These are phyloP conservation scores for Leptinotarsa tumamoca DNA, from an alignment of 2,888 invertebrate species.

Conservation along the genomic window DNA sequence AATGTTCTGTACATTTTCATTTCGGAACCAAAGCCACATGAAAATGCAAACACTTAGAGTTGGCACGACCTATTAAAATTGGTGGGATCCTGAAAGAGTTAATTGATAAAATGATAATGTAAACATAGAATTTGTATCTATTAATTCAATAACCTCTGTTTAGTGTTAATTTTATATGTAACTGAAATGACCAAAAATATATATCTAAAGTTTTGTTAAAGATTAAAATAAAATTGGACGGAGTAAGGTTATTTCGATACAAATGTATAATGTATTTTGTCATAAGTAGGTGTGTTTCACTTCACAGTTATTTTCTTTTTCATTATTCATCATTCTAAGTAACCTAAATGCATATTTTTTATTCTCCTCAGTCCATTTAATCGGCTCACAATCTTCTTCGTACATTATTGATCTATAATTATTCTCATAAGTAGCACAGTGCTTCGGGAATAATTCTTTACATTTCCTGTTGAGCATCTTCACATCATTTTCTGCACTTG, in stretches of 20 bases:
- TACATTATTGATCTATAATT: conserved; percentile 30
- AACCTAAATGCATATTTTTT: conserved; percentile 64
- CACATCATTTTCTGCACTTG: conserved; percentile 26
- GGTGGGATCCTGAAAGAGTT: too few species aligned
- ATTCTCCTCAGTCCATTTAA: conserved; percentile 62
- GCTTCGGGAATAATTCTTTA: conserved; percentile 37
- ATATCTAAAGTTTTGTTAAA: too few species aligned
- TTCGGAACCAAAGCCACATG: too few species aligned
- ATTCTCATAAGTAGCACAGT: conserved; percentile 32
- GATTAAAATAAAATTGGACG: not conserved
- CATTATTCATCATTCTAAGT: conserved; percentile 59
- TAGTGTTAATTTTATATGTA: too few species aligned
- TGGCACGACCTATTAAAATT: too few species aligned
- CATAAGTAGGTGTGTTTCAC: conserved; percentile 61
- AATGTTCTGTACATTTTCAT: too few species aligned
- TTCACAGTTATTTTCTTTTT: conserved; percentile 50
- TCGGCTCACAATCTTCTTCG: conserved; percentile 45
- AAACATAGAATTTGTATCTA: too few species aligned
- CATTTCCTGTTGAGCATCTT: conserved; percentile 25
- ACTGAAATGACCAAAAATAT: too few species aligned
- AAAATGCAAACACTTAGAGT: too few species aligned
- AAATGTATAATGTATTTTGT: conserved; percentile 7
- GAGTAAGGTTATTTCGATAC: not conserved
- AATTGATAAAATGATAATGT: too few species aligned
- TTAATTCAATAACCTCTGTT: too few species aligned